Percentiles rank a stretch among this genome's conserved stretches.
phyloP scores from a whole-genome alignment of 2,797 vertebrate genomes.

The Microctenopoma lineatum region DNA sequence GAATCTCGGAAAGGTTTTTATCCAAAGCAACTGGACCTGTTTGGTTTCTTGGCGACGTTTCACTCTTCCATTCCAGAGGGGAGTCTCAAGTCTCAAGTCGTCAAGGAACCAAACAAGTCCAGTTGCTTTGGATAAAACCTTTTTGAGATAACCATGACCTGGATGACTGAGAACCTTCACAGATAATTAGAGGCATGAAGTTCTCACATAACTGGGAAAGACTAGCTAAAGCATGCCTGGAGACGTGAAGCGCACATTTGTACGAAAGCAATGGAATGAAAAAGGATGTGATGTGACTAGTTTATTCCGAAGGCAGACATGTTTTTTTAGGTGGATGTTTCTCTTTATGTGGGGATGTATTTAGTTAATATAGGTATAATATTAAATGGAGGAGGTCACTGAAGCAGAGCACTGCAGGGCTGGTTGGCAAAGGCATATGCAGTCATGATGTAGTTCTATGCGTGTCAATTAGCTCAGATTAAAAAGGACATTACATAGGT shows the following conservation, averaged over 20 bases:
- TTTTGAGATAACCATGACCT: too few species aligned
- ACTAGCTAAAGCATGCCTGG: conserved; percentile 2
- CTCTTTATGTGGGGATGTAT: conserved; percentile 12
- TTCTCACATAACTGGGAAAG: conserved; percentile 53
- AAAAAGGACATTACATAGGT: conserved; percentile 64
- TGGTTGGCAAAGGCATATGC: conserved; percentile 49
- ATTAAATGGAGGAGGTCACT: not conserved
- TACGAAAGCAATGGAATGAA: too few species aligned
- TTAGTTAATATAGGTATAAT: not conserved
- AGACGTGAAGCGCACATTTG: conserved; percentile 16
- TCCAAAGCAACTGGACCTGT: too few species aligned
- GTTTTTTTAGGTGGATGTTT: not conserved
- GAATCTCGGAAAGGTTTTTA: conserved; percentile 2
- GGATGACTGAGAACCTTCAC: too few species aligned
- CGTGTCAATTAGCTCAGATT: conserved; percentile 70
- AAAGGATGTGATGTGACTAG: not conserved
- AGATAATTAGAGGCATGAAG: conserved; percentile 8
- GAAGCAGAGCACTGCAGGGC: conserved; percentile 28
- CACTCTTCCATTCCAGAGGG: too few species aligned
- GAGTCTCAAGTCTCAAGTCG: too few species aligned
- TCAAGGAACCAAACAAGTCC: too few species aligned
- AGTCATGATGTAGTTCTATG: conserved; percentile 59
- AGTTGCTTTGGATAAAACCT: too few species aligned
- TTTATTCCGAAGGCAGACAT: conserved; percentile 2
- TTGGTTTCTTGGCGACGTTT: too few species aligned